Percentiles rank a stretch among this genome's conserved stretches.
Conservation (phyloP, 2,113 vertebrate species). For the Heterotis niloticus region DNA sequence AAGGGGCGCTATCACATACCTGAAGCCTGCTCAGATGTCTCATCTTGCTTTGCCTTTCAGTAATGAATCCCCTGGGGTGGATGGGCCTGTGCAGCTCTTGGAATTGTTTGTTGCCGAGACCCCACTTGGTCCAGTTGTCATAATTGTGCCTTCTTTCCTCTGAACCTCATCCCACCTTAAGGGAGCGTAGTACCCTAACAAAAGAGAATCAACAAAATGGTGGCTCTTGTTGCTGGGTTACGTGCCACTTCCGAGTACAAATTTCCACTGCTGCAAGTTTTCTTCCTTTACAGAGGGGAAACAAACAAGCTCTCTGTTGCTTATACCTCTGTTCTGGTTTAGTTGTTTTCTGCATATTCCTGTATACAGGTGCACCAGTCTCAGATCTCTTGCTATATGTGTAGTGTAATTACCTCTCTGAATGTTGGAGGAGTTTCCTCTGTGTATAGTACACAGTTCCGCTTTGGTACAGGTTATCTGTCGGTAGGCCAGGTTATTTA, state of each 20-base stretch:
- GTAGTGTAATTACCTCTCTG: not conserved
- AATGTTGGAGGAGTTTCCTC: conserved; percentile 15
- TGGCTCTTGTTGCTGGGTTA: not conserved
- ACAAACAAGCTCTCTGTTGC: not conserved
- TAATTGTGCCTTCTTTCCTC: not conserved
- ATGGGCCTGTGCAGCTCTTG: not conserved
- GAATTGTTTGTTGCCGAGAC: not conserved
- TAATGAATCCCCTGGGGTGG: conserved; percentile 19
- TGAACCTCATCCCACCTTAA: not conserved
- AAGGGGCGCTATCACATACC: conserved; percentile 18
- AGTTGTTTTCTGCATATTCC: not conserved
- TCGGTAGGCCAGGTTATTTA: conserved; percentile 59
- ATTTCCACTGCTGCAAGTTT: not conserved
- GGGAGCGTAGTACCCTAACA: not conserved
- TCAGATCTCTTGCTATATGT: not conserved
- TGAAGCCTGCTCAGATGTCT: not conserved
- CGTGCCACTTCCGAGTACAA: not conserved
- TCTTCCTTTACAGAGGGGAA: not conserved
- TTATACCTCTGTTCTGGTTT: no score
- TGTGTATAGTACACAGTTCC: conserved; percentile 41
- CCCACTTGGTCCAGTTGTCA: conserved; percentile 1
- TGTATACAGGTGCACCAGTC: not conserved
- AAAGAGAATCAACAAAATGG: not conserved
- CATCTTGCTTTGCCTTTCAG: conserved; percentile 6
- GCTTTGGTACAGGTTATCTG: not conserved